Percentiles rank a stretch among this genome's conserved stretches.
Conservation (phyloP, 1,140 invertebrate genomes). For the Stegodyphus mimosarum region DNA sequence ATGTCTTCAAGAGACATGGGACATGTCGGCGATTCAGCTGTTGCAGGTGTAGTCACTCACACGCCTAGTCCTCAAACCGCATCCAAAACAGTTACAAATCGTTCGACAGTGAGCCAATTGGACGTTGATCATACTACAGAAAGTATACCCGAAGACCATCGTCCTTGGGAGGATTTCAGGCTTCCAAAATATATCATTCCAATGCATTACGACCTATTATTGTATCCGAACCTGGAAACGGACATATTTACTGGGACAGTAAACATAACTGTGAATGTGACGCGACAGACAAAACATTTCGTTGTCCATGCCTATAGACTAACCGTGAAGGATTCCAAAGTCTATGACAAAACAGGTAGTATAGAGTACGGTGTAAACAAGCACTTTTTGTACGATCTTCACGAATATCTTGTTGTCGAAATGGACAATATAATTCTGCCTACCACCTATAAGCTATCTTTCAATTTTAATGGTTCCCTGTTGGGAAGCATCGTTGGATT, state of each 20-base stretch:
- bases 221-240: conserved; percentile 78
- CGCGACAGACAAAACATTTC: conserved; percentile 73
- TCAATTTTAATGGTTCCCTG: conserved; percentile 77
- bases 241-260: conserved; percentile 80
- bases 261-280: conserved; percentile 76
- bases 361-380: conserved; percentile 66
- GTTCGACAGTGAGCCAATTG: neutral
- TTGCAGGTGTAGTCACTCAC: neutral
- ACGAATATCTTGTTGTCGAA: conserved; percentile 78
- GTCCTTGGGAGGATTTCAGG: conserved; percentile 65
- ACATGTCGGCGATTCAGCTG: neutral
- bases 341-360: conserved; percentile 37
- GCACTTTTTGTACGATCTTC: conserved; percentile 71
- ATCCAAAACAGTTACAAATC: neutral
- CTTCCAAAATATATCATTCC: conserved; percentile 78
- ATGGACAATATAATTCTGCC: conserved; percentile 69
- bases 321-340: neutral
- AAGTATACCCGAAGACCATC: neutral
- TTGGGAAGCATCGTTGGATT: conserved; percentile 79
- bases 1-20: neutral
- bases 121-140: neutral
- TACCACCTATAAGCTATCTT: conserved; percentile 59
- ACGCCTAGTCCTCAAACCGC: neutral
- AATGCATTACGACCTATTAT: conserved; percentile 78
- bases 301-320: conserved; percentile 74